Evolutionary conservation across 2,888 invertebrate species (phyloP).

Genomic region (Drosophila neonasuta): DNA sequence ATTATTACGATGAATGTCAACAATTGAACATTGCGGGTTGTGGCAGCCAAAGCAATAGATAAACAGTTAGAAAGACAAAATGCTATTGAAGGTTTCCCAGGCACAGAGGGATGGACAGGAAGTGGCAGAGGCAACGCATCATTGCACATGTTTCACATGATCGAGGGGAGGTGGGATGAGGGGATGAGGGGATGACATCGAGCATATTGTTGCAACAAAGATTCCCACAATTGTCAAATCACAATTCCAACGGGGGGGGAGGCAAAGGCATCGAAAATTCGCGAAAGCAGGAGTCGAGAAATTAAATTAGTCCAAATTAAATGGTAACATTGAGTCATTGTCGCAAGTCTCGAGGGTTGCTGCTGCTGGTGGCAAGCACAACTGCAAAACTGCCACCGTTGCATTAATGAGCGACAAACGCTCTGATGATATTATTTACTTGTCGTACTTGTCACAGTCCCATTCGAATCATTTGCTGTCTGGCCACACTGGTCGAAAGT

Average conservation of each 20-base stretch:
- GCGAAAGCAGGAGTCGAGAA: slow-evolving; percentile 56
- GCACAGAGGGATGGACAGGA: slow-evolving; percentile 33
- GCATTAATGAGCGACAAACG: slow-evolving; percentile 73
- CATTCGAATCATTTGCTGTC: slow-evolving; percentile 42
- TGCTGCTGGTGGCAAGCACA: neutral
- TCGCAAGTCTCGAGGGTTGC: slow-evolving; percentile 13
- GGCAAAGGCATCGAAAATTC: slow-evolving; percentile 21
- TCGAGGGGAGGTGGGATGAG: slow-evolving; percentile 18
- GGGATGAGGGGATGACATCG: slow-evolving; percentile 60
- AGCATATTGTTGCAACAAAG: slow-evolving; percentile 63
- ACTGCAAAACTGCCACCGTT: slow-evolving; percentile 16
- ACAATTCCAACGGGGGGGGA: slow-evolving; percentile 30
- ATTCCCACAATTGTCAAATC: slow-evolving; percentile 77
- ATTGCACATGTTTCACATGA: slow-evolving; percentile 62
- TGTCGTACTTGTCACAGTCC: slow-evolving; percentile 40
- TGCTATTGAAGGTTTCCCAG: slow-evolving; percentile 45
- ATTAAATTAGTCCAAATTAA: slow-evolving; percentile 76
- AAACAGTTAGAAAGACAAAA: slow-evolving; percentile 12
- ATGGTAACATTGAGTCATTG: slow-evolving; percentile 47
- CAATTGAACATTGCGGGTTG: slow-evolving; percentile 41
- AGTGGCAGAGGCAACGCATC: slow-evolving; percentile 47
- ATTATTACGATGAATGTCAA: slow-evolving; percentile 65
- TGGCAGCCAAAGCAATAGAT: slow-evolving; percentile 31
- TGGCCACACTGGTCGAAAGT: slow-evolving; percentile 70
- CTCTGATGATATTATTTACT: slow-evolving; percentile 74